These are phyloP conservation scores for Upupa epops DNA, from an alignment of 2,113 vertebrate genomes.

Conservation along the genomic window DNA sequence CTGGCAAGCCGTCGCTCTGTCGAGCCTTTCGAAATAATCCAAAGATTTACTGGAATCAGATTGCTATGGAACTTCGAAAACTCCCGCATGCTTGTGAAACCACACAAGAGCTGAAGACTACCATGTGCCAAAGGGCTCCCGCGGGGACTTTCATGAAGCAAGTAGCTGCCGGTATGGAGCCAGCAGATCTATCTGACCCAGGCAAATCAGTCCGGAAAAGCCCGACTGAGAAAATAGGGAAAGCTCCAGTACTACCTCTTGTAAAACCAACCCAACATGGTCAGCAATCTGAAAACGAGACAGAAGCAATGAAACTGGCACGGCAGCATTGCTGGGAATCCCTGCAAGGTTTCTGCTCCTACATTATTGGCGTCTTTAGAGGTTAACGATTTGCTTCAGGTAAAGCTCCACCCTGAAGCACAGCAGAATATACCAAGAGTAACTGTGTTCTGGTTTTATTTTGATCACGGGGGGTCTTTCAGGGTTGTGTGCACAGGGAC, in stretches of 20 bases:
- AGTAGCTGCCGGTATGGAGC: slow-evolving; percentile 67
- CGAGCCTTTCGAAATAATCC: slow-evolving; percentile 79
- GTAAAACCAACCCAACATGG: not conserved
- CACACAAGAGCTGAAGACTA: slow-evolving; percentile 64
- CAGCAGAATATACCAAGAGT: not conserved
- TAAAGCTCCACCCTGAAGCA: slow-evolving; percentile 12
- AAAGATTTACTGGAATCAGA: slow-evolving; percentile 81
- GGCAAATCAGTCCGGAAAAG: not conserved
- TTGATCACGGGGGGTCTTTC: not conserved
- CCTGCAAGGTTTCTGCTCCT: slow-evolving; percentile 77
- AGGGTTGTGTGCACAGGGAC: not conserved
- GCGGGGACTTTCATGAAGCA: slow-evolving; percentile 77
- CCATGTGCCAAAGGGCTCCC: slow-evolving; percentile 79
- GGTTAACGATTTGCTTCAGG: slow-evolving; percentile 69
- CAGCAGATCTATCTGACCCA: not conserved
- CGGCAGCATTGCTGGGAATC: slow-evolving; percentile 82
- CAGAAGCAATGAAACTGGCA: slow-evolving; percentile 72
- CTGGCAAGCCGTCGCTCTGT: slow-evolving; percentile 76
- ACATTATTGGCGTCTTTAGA: slow-evolving; percentile 76
- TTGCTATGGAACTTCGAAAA: slow-evolving; percentile 76
- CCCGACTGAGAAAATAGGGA: not conserved
- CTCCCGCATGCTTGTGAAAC: slow-evolving; percentile 73
- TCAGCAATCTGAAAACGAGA: slow-evolving; percentile 34
- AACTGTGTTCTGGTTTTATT: not conserved
- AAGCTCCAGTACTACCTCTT: not conserved